These are phyloP conservation scores for Plodia interpunctella DNA, from an alignment of 1,140 invertebrate species.

Conservation along the genomic window DNA sequence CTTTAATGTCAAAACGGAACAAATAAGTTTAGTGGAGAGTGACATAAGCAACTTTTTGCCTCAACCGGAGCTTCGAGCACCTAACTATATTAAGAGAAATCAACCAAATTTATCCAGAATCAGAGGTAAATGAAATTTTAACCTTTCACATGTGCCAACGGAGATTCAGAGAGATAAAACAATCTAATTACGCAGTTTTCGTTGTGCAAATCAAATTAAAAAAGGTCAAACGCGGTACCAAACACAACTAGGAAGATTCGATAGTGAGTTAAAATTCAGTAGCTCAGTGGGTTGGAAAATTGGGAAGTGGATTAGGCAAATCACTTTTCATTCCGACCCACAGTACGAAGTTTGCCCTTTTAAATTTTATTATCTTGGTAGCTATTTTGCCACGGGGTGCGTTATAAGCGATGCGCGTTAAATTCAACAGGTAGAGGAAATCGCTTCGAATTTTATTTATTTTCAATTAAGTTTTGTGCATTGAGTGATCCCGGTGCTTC, in stretches of 20 bases:
- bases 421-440: neutral
- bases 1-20: no score
- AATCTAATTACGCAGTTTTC: neutral
- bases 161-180: neutral
- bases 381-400: neutral
- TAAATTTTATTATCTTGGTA: conserved; percentile 70
- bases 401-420: neutral
- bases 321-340: conserved; percentile 72
- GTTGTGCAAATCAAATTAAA: conserved; percentile 3
- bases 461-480: conserved; percentile 4
- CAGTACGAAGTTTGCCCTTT: conserved; percentile 69
- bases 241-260: conserved; percentile 36
- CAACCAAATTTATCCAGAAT: no score
- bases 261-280: conserved; percentile 49
- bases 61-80: no score
- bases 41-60: no score
- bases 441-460: neutral
- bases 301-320: conserved; percentile 75
- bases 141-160: no score
- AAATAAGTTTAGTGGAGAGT: no score
- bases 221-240: conserved; percentile 22
- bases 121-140: no score
- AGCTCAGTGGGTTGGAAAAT: conserved; percentile 65
- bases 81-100: no score
- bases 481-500: neutral